A percentile compares a stretch with the other conserved stretches of the same genome.
Evolutionary conservation across 1,140 invertebrate species (phyloP).

Genomic region (Stegodyphus mimosarum): DNA sequence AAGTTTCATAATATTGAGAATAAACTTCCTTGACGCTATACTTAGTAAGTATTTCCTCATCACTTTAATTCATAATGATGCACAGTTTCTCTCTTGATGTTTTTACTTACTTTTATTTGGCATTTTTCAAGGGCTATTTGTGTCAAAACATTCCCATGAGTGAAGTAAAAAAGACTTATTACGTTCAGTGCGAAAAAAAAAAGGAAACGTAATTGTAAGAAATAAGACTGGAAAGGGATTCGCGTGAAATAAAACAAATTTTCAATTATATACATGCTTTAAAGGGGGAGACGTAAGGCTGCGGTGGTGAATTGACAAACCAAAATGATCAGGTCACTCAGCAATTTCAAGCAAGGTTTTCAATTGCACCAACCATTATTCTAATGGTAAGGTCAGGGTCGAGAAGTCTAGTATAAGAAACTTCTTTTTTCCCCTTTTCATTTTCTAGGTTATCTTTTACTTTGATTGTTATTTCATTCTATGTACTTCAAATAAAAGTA

Average conservation of each 20-base stretch:
- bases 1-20: no score
- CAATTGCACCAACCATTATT: conserved; percentile 43
- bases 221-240: background rate
- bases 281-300: conserved; percentile 22
- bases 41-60: no score
- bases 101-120: no score
- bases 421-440: conserved; percentile 7
- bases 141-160: no score
- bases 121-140: no score
- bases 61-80: no score
- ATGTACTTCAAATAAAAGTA: conserved; percentile 37
- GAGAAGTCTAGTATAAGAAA: conserved; percentile 10
- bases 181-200: background rate
- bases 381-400: conserved; percentile 57
- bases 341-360: conserved; percentile 26
- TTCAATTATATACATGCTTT: conserved; percentile 28
- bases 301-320: conserved; percentile 27
- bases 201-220: background rate
- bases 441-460: background rate
- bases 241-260: conserved; percentile 15
- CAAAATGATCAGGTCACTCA: conserved; percentile 48
- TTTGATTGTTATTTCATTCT: background rate
- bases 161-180: background rate
- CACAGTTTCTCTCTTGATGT: no score
- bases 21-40: no score